These are phyloP conservation scores for Nycticryphes semicollaris DNA, from an alignment of 2,113 vertebrate species.

Conservation along the genomic window DNA sequence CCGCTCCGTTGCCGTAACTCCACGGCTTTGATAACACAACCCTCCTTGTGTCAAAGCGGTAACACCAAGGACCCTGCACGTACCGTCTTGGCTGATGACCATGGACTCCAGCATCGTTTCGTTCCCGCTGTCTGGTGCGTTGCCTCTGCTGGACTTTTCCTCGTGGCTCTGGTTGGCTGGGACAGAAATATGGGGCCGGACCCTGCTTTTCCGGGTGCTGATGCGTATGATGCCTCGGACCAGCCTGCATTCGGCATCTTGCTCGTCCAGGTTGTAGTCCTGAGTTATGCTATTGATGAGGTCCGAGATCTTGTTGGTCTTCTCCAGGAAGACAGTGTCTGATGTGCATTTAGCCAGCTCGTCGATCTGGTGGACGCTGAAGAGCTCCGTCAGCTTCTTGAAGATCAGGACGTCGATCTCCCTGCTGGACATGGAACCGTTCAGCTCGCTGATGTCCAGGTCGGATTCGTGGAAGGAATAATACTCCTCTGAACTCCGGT, in stretches of 20 bases:
- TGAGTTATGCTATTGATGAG: conserved; percentile 97
- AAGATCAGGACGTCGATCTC: conserved; percentile 95
- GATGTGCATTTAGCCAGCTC: conserved; percentile 98
- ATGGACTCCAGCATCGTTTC: conserved; percentile 90
- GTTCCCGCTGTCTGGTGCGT: conserved; percentile 87
- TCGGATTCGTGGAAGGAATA: conserved; percentile 89
- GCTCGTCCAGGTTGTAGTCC: conserved; percentile 96
- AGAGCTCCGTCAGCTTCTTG: conserved; percentile 95
- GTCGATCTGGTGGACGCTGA: conserved; percentile 96
- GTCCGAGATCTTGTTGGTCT: conserved; percentile 98
- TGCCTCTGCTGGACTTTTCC: conserved; percentile 72
- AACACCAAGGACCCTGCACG: not conserved
- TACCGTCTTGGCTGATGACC: conserved; percentile 87
- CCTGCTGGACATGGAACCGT: conserved; percentile 86
- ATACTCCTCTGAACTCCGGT: conserved; percentile 86
- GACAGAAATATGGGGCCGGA: conserved; percentile 48
- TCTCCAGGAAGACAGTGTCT: conserved; percentile 94
- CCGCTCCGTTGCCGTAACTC: not conserved
- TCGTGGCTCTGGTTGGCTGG: conserved; percentile 55
- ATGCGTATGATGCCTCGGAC: conserved; percentile 96
- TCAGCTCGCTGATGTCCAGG: conserved; percentile 84
- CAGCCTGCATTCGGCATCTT: conserved; percentile 94
- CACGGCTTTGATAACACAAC: accelerated
- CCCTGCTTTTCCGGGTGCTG: conserved; percentile 88
- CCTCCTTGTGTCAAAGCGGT: accelerated